These are phyloP conservation scores for Balanococcus diminutus DNA, from an alignment of 2,888 invertebrate genomes.

Conservation along the genomic window DNA sequence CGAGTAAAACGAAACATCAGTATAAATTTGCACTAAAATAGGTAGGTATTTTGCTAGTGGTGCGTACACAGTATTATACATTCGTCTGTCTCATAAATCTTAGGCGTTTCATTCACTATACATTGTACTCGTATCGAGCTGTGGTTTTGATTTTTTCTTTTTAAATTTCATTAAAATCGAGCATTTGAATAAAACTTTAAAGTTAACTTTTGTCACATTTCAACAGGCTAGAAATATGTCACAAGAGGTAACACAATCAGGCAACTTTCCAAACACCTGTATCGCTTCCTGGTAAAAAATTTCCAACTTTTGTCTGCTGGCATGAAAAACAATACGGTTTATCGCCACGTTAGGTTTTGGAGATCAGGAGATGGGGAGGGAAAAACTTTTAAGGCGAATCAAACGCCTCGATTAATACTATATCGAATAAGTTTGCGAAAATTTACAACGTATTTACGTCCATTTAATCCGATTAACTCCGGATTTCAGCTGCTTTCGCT, in stretches of 20 bases:
- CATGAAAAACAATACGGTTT: neutral
- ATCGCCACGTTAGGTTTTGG: neutral
- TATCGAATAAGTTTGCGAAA: slow-evolving; percentile 10
- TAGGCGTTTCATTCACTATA: neutral
- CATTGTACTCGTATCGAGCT: neutral
- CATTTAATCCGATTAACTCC: slow-evolving; percentile 31
- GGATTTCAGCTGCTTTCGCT: slow-evolving; percentile 2
- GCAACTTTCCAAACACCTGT: slow-evolving; percentile 27
- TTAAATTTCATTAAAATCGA: slow-evolving; percentile 4
- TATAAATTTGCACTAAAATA: slow-evolving; percentile 24
- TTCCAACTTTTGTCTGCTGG: neutral
- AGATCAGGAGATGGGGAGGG: too few relatives aligned
- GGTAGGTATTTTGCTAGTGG: neutral
- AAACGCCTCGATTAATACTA: slow-evolving; percentile 15
- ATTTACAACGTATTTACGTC: slow-evolving; percentile 21
- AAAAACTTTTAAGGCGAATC: neutral
- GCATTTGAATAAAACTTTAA: neutral
- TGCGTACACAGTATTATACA: slow-evolving; percentile 9
- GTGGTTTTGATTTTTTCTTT: neutral
- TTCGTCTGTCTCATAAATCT: slow-evolving; percentile 35
- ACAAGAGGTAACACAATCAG: neutral
- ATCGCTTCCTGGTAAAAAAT: neutral
- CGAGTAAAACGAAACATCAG: slow-evolving; percentile 26
- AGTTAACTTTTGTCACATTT: neutral
- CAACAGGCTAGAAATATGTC: neutral